A percentile compares a stretch with the other conserved stretches of the same genome.
phyloP scores from a whole-genome alignment of 2,888 invertebrate genomes.

The Agrilus mali region DNA sequence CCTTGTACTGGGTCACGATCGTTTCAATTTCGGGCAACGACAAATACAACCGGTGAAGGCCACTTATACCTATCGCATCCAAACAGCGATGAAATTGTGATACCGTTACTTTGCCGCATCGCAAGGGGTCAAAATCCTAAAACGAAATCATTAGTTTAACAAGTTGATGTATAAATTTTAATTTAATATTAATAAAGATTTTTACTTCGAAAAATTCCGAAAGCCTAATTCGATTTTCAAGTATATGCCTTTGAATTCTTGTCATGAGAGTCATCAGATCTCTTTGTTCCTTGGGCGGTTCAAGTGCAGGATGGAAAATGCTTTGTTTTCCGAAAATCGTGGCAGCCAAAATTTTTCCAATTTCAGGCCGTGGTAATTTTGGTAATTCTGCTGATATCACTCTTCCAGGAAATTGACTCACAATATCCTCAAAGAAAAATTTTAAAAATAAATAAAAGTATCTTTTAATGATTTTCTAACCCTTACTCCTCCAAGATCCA shows the following conservation, averaged over 20 bases:
- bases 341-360: constrained; percentile 39
- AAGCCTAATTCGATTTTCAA: constrained; percentile 50
- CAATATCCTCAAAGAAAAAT: constrained; percentile 32
- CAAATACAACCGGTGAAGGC: constrained; percentile 41
- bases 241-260: constrained; percentile 53
- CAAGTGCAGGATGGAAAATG: constrained; percentile 48
- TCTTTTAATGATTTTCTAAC: background rate
- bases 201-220: constrained; percentile 57
- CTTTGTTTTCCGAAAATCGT: constrained; percentile 40
- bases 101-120: constrained; percentile 53
- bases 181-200: no score
- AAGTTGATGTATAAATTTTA: no score
- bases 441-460: background rate
- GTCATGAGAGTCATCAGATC: constrained; percentile 44
- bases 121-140: constrained; percentile 56
- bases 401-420: constrained; percentile 47
- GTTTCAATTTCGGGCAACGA: constrained; percentile 49
- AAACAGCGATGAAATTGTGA: constrained; percentile 61
- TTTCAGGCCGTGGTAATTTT: constrained; percentile 53
- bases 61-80: constrained; percentile 51
- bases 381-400: constrained; percentile 56
- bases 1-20: constrained; percentile 53
- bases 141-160: constrained; percentile 4
- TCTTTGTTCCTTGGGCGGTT: constrained; percentile 36
- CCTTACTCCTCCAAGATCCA: constrained; percentile 43